A percentile compares a stretch with the other conserved stretches of the same genome.
Evolutionary conservation across 2,888 invertebrate species (phyloP).

Genomic region (Drosophila rubida): DNA sequence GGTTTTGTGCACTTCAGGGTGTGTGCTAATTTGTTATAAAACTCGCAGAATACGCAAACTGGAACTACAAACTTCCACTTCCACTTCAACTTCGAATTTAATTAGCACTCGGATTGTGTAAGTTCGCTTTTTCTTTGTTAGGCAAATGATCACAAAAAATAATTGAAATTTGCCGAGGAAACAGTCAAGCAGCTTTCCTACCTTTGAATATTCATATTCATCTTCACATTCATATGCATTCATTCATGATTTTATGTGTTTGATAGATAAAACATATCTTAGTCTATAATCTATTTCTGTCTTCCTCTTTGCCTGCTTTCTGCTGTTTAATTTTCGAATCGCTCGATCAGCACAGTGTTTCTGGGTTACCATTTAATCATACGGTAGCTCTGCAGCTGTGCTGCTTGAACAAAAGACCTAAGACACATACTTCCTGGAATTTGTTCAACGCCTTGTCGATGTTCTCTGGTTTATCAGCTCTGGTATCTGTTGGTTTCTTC

Average conservation of each 20-base stretch:
- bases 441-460: neutral
- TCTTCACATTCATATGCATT: conserved; percentile 6
- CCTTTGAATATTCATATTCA: conserved; percentile 6
- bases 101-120: neutral
- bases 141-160: neutral
- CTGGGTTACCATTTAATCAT: neutral
- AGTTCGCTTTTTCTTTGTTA: conserved; percentile 2
- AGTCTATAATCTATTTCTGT: neutral
- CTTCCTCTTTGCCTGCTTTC: neutral
- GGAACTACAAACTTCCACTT: neutral
- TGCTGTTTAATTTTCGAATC: neutral
- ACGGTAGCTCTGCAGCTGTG: conserved; percentile 13
- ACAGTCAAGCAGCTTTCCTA: conserved; percentile 10
- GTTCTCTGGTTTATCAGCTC: neutral
- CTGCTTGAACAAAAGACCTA: conserved; percentile 39
- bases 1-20: conserved; percentile 18
- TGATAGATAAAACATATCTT: neutral
- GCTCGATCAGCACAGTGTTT: neutral
- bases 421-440: conserved; percentile 25
- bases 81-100: neutral
- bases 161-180: neutral
- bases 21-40: conserved; percentile 1
- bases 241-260: neutral
- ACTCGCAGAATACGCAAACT: conserved; percentile 2
- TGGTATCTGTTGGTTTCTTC: neutral